Base-by-base conservation (phyloP, 1,140 invertebrate species). In the Drosophila triauraria region DNA sequence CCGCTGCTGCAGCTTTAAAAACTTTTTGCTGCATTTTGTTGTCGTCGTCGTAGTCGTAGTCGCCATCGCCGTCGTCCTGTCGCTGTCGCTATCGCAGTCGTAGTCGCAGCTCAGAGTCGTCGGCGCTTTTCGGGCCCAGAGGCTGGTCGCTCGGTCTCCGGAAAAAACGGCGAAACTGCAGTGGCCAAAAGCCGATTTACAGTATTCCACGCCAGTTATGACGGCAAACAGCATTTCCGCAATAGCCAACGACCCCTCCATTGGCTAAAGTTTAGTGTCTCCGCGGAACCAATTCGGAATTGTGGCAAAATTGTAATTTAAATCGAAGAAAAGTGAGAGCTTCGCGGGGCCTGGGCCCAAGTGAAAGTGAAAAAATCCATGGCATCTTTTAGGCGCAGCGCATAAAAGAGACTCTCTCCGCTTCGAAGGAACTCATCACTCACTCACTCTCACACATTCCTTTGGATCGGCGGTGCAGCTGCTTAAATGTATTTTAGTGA, bases 401-500 rank as follows among this genome's bases (percentile, higher is more conserved):
- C 60, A 74, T 74, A 80, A 86, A 79, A 68, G 42, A 46, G 43
- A 51, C 58, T 47, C 53, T 78, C 60, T 47, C 60, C 60, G 71
- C 40, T 57, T 54, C 30, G 38, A 44, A 77, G 58, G 47, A 44
- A 30, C 47, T n/a, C 38, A 30, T n/a, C 38, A 30, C 40, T 42
- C 15, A n/a, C 20, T 42, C 20, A 46, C 13, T 30, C 58, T 30
- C 58, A 58, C 38, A 63, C 59, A 62, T 75, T 75, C 53, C 56
- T 47, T 48, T 60, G 58, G 47, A 32, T 70, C 32, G 62, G 67
- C 40, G 47, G 63, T 70, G 82, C 91, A 91, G 80, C 91, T 86
- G 91, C 75, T 92, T 92, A 92, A 92, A 92, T 92, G 91, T 91
- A 91, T 92, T 91, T 91, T 91, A 83, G 86, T 88, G 81, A 74